Conservation (phyloP, 1,140 invertebrate species). For the Monochamus saltuarius region DNA sequence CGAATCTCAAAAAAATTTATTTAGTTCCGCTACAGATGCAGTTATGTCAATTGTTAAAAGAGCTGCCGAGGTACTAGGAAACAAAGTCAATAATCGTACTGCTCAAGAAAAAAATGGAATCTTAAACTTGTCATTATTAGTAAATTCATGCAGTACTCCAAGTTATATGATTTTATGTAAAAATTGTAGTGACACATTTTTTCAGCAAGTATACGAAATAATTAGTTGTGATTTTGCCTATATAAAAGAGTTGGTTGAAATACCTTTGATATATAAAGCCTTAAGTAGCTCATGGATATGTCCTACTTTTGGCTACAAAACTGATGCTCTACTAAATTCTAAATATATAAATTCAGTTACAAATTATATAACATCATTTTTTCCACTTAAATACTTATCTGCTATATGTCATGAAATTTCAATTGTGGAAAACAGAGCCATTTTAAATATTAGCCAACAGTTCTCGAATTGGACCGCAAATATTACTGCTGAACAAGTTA, state of each 20-base stretch:
- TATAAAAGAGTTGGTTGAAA: constrained; percentile 58
- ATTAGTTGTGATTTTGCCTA: constrained; percentile 63
- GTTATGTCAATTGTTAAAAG: constrained; percentile 88
- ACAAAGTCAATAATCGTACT: constrained; percentile 58
- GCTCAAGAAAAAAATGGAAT: constrained; percentile 36
- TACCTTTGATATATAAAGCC: constrained; percentile 57
- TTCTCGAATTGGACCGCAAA: constrained; percentile 36
- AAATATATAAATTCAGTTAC: constrained; percentile 10
- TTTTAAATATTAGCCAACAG: constrained; percentile 60
- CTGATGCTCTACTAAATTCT: constrained; percentile 48
- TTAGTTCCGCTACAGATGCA: constrained; percentile 81
- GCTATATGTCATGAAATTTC: constrained; percentile 76
- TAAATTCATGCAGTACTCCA: constrained; percentile 59
- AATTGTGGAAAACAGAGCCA: constrained; percentile 65
- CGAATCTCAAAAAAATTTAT: constrained; percentile 64
- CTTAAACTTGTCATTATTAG: constrained; percentile 39
- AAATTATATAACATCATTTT: constrained; percentile 52
- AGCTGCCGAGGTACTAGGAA: constrained; percentile 77
- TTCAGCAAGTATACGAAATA: constrained; percentile 62
- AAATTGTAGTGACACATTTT: constrained; percentile 67
- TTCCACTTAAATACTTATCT: constrained; percentile 67
- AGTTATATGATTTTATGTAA: constrained; percentile 70
- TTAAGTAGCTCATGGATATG: constrained; percentile 60
- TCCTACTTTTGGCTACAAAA: constrained; percentile 59
- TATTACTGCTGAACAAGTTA: constrained; percentile 22